Evolutionary conservation across 1,140 invertebrate species (phyloP).

Genomic region (Aphaenogaster floridana): DNA sequence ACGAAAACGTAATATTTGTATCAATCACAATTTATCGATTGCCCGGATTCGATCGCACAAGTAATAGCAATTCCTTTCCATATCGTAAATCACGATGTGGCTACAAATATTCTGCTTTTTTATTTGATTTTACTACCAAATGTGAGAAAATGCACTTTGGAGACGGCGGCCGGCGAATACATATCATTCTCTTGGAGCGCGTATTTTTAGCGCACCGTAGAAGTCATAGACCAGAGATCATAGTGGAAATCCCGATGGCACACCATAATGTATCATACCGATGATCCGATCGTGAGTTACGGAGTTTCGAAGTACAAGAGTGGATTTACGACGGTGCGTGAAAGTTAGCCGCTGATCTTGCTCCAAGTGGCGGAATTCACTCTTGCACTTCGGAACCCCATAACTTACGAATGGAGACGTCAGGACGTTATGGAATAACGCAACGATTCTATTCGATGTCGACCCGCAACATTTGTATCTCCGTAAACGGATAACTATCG

Average conservation of each 20-base stretch:
- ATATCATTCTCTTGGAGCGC: constrained; percentile 66
- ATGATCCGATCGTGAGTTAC: constrained; percentile 77
- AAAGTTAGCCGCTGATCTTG: constrained; percentile 77
- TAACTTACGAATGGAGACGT: constrained; percentile 71
- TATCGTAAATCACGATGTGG: constrained; percentile 35
- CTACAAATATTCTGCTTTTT: constrained; percentile 53
- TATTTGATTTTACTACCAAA: constrained; percentile 76
- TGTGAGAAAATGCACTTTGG: constrained; percentile 71
- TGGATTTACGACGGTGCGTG: constrained; percentile 77
- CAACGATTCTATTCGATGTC: constrained; percentile 58
- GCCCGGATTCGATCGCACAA: neutral
- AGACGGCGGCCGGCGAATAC: constrained; percentile 43
- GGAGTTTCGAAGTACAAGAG: constrained; percentile 75
- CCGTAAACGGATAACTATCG: neutral
- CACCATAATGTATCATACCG: constrained; percentile 76
- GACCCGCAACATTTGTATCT: constrained; percentile 19
- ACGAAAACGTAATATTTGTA: neutral
- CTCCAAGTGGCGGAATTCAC: constrained; percentile 76
- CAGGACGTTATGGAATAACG: constrained; percentile 71
- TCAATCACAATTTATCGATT: constrained; percentile 13
- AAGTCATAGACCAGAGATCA: constrained; percentile 49
- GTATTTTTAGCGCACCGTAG: constrained; percentile 59
- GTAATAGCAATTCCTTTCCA: constrained; percentile 9
- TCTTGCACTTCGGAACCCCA: constrained; percentile 74
- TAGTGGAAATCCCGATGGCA: constrained; percentile 66